Percentiles rank a stretch among this genome's conserved stretches.
phyloP scores from a whole-genome alignment of 2,888 invertebrate genomes.

The Neoaliturus tenellus region DNA sequence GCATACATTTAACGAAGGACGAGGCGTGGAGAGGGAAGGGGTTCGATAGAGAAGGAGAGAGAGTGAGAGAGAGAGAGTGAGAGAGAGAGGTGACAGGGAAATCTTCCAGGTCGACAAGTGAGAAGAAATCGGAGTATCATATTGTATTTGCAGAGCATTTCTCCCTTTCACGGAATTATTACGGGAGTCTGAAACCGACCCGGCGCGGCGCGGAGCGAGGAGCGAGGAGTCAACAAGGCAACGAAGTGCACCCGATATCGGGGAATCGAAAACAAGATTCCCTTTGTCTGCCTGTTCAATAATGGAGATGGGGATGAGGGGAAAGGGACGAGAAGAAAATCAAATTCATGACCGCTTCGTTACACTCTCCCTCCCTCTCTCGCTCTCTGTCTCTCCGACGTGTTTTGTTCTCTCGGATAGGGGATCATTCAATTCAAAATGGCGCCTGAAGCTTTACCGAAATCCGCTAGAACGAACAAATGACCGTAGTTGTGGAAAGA shows the following conservation, averaged over 20 bases:
- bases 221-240: conserved; percentile 1
- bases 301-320: conserved; percentile 51
- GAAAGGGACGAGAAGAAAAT: conserved; percentile 57
- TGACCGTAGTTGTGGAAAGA: conserved; percentile 23
- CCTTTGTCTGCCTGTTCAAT: conserved; percentile 47
- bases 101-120: conserved; percentile 38
- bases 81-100: background rate
- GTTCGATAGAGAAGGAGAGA: background rate
- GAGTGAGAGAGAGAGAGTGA: background rate
- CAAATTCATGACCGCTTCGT: conserved; percentile 58
- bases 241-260: conserved; percentile 45
- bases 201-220: background rate
- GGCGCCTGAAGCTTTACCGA: conserved; percentile 30
- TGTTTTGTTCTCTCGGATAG: conserved; percentile 43
- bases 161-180: conserved; percentile 23
- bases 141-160: conserved; percentile 32
- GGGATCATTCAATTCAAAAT: conserved; percentile 47
- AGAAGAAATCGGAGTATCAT: conserved; percentile 45
- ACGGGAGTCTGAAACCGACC: conserved; percentile 13
- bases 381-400: background rate
- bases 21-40: background rate
- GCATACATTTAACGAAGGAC: background rate
- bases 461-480: conserved; percentile 31
- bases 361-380: conserved; percentile 46
- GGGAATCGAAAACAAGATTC: conserved; percentile 50